Evolutionary conservation across 2,797 vertebrate genomes (phyloP), one percentile per base, ranked within the genome.

Genomic region (Gallinago solitaria): DNA sequence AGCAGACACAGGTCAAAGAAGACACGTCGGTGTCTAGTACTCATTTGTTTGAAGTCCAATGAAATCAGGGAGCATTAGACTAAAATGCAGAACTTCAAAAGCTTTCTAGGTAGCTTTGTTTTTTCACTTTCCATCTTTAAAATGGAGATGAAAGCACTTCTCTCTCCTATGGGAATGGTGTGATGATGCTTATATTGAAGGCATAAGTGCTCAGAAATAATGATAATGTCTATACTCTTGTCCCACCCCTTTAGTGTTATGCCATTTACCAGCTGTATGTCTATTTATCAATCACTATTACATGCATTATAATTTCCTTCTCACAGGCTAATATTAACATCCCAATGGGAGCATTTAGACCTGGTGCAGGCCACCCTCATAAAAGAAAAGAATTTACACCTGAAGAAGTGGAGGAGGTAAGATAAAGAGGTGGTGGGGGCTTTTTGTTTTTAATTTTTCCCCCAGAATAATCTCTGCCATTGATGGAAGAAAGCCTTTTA

Each of bases 251-350:
- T 88, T 47, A 1, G 9, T 82, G 13, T 70, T 82, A 84, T 74
- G 12, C 63, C 35, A 5, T 47, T 93, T 74, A 32, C 14, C 30
- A 43, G 2, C 11, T 48, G 15, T 20, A 13, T 15, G 5, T 56
- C 79, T 69, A 6, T 77, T 60, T 83, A 30, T 68, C 74, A 76
- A 45, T 80, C 60, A 32, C 65, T 54, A 8, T 32, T 50, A 12
- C 9, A 35, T 68, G 16, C 35, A 80, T 92, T 12, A 41, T 60
- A 8, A 45, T 97, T 97, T 97, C 89, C 56, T 61, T 94, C 83
- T 96, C 92, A 60, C 96, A 99, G 99, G 99, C 99, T 98, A 99
- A 99, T 98, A 98, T 99, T 97, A 99, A 99, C 98, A 99, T 99
- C 97, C 99, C 99, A 86, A 99, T 99, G 99, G 99, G 99, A 98